A percentile compares a stretch with the other conserved stretches of the same genome.
Conservation (phyloP, 2,113 vertebrate genomes). For the Falco punctatus region DNA sequence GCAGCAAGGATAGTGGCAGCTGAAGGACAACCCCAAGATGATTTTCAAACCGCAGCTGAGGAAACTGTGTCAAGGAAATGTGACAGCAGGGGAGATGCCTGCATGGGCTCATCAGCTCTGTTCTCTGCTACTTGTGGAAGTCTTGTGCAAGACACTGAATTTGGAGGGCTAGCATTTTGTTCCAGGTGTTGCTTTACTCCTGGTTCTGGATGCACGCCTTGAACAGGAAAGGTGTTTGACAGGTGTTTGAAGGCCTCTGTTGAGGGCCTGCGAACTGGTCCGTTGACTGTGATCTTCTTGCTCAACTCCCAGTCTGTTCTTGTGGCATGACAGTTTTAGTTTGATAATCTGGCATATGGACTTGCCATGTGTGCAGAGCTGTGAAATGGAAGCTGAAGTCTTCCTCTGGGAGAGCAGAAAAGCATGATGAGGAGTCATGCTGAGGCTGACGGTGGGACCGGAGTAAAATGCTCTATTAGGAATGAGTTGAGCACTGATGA, state of each 20-base stretch:
- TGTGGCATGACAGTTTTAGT: not conserved
- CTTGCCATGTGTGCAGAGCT: not conserved
- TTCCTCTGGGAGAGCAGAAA: not conserved
- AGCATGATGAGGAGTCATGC: not conserved
- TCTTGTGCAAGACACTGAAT: not conserved
- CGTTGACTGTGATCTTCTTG: not conserved
- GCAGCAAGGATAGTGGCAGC: not conserved
- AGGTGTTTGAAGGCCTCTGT: not conserved
- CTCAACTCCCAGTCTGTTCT: not conserved
- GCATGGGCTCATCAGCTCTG: not conserved
- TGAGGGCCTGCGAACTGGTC: not conserved
- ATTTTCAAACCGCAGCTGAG: conserved; percentile 12
- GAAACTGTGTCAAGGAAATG: not conserved
- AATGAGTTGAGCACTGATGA: not conserved
- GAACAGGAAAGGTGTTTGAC: not conserved
- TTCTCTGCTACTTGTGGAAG: not conserved
- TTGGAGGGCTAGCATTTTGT: not conserved
- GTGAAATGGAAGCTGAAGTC: not conserved
- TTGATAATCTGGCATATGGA: not conserved
- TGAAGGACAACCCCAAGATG: not conserved
- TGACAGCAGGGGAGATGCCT: not conserved
- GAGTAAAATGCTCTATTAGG: not conserved
- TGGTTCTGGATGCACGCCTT: not conserved
- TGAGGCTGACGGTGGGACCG: not conserved
- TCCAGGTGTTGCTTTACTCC: not conserved